Percentiles rank a stretch among this genome's conserved stretches.
These are phyloP conservation scores for Charanyca ferruginea DNA, from an alignment of 2,888 invertebrate species.

Conservation along the genomic window DNA sequence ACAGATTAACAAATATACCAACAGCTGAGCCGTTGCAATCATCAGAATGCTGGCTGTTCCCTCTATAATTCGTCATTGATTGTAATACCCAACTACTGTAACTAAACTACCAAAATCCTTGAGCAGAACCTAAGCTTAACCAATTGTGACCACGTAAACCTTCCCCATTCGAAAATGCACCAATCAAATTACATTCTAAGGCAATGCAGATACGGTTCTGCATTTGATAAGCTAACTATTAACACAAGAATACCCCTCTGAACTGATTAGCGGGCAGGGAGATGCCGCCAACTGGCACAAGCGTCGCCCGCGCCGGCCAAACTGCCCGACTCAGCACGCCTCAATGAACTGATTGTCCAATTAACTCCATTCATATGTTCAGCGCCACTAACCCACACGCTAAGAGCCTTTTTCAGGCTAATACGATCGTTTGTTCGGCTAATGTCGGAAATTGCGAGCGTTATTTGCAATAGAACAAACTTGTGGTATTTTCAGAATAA, in stretches of 20 bases:
- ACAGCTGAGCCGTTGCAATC: not conserved
- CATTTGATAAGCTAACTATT: conserved; percentile 61
- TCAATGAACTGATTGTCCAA: conserved; percentile 87
- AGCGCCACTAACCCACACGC: conserved; percentile 73
- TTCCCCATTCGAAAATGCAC: conserved; percentile 5
- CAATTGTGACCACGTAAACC: not conserved
- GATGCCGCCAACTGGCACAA: conserved; percentile 86
- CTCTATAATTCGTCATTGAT: not conserved
- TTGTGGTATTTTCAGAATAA: conserved; percentile 48
- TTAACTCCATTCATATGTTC: conserved; percentile 88
- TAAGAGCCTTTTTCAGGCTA: conserved; percentile 79
- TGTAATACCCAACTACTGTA: not conserved
- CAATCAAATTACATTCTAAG: conserved; percentile 27
- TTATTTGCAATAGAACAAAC: conserved; percentile 56
- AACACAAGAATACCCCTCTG: conserved; percentile 72
- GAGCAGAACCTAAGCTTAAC: not conserved
- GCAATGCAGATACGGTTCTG: conserved; percentile 48
- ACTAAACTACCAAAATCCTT: not conserved
- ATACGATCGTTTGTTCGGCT: conserved; percentile 76
- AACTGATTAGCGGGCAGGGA: conserved; percentile 80
- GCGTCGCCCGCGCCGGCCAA: conserved; percentile 79
- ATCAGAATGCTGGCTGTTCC: not conserved
- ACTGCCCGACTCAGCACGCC: conserved; percentile 81
- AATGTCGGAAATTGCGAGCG: conserved; percentile 73
- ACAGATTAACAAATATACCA: not conserved